These are phyloP conservation scores for Ceyx cyanopectus DNA, from an alignment of 2,113 vertebrate species.

Conservation along the genomic window DNA sequence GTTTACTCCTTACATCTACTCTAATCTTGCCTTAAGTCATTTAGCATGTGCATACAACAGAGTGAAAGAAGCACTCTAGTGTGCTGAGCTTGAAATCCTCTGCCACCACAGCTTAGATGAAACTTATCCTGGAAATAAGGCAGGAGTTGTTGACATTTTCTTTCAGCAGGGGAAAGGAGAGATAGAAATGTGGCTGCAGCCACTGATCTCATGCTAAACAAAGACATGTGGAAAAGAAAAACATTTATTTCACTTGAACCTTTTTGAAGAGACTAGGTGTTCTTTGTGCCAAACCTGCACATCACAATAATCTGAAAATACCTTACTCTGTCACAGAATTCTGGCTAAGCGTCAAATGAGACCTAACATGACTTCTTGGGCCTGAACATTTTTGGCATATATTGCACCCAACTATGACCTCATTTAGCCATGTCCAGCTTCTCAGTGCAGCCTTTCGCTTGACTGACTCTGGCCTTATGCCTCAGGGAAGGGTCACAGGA, in stretches of 20 bases:
- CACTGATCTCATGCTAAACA: not conserved
- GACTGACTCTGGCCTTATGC: not conserved
- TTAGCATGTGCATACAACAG: not conserved
- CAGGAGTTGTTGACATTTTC: not conserved
- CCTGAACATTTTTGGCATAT: not conserved
- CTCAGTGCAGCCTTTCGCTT: not conserved
- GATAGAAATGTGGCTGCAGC: not conserved
- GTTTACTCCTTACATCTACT: not conserved
- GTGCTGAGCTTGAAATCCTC: not conserved
- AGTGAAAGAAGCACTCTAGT: not conserved
- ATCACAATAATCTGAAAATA: not conserved
- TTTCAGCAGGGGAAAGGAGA: not conserved
- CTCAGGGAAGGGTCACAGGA: not conserved
- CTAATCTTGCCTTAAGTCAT: not conserved
- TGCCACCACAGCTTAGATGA: not conserved
- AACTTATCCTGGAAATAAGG: conserved; percentile 10
- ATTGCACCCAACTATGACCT: not conserved
- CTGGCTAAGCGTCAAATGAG: not conserved
- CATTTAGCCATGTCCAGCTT: not conserved
- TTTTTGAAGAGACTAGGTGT: not conserved
- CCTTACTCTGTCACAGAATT: not conserved
- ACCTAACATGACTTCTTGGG: not conserved
- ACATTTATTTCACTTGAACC: not conserved
- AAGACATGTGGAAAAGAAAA: not conserved
- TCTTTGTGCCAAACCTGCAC: not conserved